Evolutionary conservation across 2,113 vertebrate species (phyloP).

Genomic region (Cololabis saira): DNA sequence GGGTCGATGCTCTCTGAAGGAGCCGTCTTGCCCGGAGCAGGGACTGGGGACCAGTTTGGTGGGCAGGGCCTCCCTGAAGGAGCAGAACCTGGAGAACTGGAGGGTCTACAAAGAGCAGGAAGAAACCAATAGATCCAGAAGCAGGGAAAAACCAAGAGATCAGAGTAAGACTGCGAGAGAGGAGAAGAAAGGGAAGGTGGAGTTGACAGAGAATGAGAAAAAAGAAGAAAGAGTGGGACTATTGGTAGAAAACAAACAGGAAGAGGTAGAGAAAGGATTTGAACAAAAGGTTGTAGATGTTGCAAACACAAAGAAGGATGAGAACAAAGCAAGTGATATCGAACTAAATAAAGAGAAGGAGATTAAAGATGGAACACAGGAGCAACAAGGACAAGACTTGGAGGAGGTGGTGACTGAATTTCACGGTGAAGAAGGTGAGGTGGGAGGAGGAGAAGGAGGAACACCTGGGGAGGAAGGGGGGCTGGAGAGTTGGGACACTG

Average conservation of each 20-base stretch:
- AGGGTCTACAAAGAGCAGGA: constrained; percentile 73
- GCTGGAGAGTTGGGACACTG: constrained; percentile 76
- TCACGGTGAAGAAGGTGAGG: constrained; percentile 48
- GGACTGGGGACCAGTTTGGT: constrained; percentile 43
- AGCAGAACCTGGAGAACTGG: constrained; percentile 81
- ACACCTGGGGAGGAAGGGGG: constrained; percentile 29
- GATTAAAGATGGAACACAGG: constrained; percentile 17
- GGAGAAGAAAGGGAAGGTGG: constrained; percentile 29
- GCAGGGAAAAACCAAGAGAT: constrained; percentile 58
- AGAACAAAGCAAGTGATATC: constrained; percentile 18
- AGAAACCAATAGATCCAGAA: constrained; percentile 56
- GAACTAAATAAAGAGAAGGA: constrained; percentile 12
- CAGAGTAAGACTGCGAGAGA: constrained; percentile 23
- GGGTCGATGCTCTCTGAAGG: constrained; percentile 74
- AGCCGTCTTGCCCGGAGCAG: constrained; percentile 62
- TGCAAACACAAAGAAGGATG: constrained; percentile 28
- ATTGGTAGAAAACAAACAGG: constrained; percentile 38
- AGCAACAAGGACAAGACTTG: constrained; percentile 15
- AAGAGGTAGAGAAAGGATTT: constrained; percentile 19
- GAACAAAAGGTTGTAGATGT: constrained; percentile 33
- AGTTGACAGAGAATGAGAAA: constrained; percentile 28
- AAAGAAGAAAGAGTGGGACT: constrained; percentile 20
- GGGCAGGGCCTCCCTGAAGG: constrained; percentile 73
- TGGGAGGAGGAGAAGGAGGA: constrained; percentile 30
- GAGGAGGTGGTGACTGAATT: constrained; percentile 28